Conservation (phyloP, 2,797 vertebrate species). For the Neoniphon sammara region DNA sequence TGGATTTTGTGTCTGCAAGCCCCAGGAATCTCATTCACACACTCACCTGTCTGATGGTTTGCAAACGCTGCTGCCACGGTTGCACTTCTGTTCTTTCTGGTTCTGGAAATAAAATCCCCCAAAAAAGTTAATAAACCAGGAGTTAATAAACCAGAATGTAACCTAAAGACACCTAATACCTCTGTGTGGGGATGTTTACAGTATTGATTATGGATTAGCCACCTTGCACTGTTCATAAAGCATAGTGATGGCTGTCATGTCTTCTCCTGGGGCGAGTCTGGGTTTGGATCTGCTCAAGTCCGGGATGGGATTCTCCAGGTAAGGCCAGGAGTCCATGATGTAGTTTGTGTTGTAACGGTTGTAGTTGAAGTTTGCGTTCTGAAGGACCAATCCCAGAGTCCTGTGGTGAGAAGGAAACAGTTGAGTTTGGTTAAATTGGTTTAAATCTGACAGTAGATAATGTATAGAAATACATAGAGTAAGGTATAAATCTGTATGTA, state of each 20-base stretch:
- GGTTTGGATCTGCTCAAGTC: constrained; percentile 88
- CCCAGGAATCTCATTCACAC: not conserved
- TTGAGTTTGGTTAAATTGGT: not conserved
- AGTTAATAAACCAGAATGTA: not conserved
- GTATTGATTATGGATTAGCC: not conserved
- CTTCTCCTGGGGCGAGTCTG: constrained; percentile 89
- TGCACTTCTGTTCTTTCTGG: constrained; percentile 91
- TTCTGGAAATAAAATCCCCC: constrained; percentile 75
- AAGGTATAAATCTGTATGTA: not conserved
- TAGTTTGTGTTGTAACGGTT: constrained; percentile 85
- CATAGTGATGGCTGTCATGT: constrained; percentile 88
- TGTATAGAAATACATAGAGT: not conserved
- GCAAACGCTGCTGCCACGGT: constrained; percentile 75
- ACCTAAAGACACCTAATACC: not conserved
- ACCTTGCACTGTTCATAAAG: constrained; percentile 97
- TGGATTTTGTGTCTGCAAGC: not conserved
- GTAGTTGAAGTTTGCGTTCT: constrained; percentile 92
- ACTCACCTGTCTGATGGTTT: constrained; percentile 91
- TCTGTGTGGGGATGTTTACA: not conserved
- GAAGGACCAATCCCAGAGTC: constrained; percentile 90
- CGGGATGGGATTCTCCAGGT: constrained; percentile 83
- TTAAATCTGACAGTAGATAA: not conserved
- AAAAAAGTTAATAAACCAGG: too few species aligned
- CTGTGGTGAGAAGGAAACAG: constrained; percentile 70
- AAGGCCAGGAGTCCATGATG: constrained; percentile 93